These are phyloP conservation scores for Drosophila anomelani DNA, from an alignment of 2,888 invertebrate species.

Conservation along the genomic window DNA sequence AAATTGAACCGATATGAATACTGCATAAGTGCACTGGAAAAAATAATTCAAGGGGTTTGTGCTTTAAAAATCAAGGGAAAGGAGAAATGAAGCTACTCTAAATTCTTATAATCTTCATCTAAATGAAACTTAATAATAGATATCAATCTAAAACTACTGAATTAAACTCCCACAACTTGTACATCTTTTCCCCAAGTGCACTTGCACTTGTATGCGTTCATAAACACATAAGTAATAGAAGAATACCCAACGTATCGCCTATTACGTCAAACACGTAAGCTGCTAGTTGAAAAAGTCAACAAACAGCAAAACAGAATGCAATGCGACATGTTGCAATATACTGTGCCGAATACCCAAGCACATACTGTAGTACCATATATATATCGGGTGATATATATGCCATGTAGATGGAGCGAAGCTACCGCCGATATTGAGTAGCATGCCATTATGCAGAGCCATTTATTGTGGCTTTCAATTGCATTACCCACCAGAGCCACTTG, in stretches of 20 bases:
- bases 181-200: neutral
- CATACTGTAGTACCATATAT: neutral
- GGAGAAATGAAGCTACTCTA: too few relatives aligned
- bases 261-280: conserved; percentile 58
- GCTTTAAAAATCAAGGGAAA: neutral
- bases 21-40: conserved; percentile 11
- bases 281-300: conserved; percentile 36
- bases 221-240: conserved; percentile 42
- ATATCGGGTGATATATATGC: conserved; percentile 12
- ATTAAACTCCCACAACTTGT: too few relatives aligned
- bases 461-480: conserved; percentile 67
- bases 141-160: too few relatives aligned
- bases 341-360: conserved; percentile 58
- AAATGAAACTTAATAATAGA: too few relatives aligned
- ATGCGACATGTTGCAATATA: conserved; percentile 57
- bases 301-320: conserved; percentile 42
- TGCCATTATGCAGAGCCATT: conserved; percentile 72
- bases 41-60: neutral
- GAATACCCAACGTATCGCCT: conserved; percentile 47
- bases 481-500: conserved; percentile 37
- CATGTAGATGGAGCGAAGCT: conserved; percentile 14
- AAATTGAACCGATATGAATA: conserved; percentile 46
- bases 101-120: too few relatives aligned
- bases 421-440: conserved; percentile 53
- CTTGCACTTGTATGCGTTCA: neutral